phyloP scores from a whole-genome alignment of 2,797 vertebrate species.

The Gallirallus australis region DNA sequence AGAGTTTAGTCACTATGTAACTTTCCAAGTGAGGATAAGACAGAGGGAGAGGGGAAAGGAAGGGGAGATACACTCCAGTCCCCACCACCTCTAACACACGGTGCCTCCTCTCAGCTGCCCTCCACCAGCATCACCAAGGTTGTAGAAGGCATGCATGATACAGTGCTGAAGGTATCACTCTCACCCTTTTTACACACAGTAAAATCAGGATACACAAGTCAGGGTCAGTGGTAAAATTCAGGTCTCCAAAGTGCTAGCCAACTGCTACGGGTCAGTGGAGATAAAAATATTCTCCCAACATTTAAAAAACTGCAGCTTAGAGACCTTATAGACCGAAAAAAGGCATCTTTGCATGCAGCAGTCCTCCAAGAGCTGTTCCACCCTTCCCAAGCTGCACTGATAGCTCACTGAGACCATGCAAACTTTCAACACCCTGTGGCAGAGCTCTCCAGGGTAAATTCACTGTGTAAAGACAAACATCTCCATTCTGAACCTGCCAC shows the following conservation, averaged over 20 bases:
- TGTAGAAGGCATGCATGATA: not conserved
- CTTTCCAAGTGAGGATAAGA: constrained; percentile 29
- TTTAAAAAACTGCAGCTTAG: not conserved
- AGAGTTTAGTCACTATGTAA: constrained; percentile 36
- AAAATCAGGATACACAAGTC: not conserved
- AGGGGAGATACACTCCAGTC: not conserved
- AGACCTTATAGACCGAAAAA: constrained; percentile 35
- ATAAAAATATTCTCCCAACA: constrained; percentile 22
- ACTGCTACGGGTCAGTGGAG: constrained; percentile 12
- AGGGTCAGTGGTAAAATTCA: not conserved
- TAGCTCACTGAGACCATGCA: not conserved
- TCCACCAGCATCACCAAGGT: not conserved
- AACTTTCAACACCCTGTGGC: not conserved
- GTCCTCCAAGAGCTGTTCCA: not conserved
- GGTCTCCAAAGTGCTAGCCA: not conserved
- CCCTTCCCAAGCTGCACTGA: not conserved
- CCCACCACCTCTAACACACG: not conserved
- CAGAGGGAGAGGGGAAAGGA: not conserved
- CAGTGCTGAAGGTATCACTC: not conserved
- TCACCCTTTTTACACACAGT: not conserved
- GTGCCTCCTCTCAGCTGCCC: not conserved
- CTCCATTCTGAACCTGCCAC: not conserved
- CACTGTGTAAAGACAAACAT: not conserved
- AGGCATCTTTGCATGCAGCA: not conserved
- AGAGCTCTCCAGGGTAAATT: not conserved